Conservation (phyloP, 2,113 vertebrate species). For the Eulacestoma nigropectus region DNA sequence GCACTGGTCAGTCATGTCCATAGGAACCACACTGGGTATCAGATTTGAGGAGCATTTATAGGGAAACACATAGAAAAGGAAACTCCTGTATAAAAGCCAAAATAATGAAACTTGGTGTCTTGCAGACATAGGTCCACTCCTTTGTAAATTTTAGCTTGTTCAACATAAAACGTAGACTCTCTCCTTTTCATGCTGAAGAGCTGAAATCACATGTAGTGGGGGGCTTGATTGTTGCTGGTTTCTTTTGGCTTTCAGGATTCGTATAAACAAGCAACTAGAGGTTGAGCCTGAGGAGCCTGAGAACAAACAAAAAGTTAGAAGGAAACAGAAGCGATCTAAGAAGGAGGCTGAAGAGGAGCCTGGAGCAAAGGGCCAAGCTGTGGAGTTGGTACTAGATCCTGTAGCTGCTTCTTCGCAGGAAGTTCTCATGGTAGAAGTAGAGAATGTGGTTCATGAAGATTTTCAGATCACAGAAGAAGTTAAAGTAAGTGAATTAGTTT, state of each 20-base stretch:
- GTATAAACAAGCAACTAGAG: constrained; percentile 83
- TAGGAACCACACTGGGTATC: background rate
- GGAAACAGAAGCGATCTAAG: constrained; percentile 74
- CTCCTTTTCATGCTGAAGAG: background rate
- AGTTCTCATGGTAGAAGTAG: constrained; percentile 96
- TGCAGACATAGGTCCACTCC: background rate
- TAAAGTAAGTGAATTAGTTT: constrained; percentile 75
- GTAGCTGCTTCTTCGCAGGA: constrained; percentile 37
- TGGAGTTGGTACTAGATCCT: constrained; percentile 68
- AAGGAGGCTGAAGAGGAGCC: constrained; percentile 67
- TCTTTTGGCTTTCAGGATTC: constrained; percentile 74
- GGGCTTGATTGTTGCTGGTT: background rate
- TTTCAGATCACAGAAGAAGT: constrained; percentile 96
- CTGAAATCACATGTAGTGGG: background rate
- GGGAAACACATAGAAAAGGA: background rate
- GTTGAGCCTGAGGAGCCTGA: constrained; percentile 81
- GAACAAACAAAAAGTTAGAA: constrained; percentile 70
- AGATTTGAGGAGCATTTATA: background rate
- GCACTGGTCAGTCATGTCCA: background rate
- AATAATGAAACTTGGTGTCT: background rate
- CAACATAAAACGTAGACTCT: background rate
- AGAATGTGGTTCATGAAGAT: constrained; percentile 91
- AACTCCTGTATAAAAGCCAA: background rate
- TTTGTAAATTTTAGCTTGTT: background rate
- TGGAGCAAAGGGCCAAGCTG: constrained; percentile 60